phyloP scores from a whole-genome alignment of 2,797 vertebrate species.

The Rhabdomys pumilio region DNA sequence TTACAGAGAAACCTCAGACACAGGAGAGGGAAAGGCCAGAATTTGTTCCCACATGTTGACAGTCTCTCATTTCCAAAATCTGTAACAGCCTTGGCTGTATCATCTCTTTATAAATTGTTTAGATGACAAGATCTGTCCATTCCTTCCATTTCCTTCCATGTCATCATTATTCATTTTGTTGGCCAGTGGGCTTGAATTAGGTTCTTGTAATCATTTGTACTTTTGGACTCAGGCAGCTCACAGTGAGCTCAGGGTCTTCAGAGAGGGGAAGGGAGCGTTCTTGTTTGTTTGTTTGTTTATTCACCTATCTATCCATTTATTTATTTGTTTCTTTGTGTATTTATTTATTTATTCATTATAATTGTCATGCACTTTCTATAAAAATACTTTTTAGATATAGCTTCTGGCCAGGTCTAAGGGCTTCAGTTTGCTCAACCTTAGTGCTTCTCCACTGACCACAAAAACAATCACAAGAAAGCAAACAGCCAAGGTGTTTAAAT shows the following conservation, averaged over 20 bases:
- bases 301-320: no score
- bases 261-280: background rate
- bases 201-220: background rate
- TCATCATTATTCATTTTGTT: background rate
- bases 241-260: background rate
- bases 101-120: background rate
- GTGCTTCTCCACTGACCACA: background rate
- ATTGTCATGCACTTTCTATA: background rate
- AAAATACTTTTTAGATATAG: slow-evolving; percentile 22
- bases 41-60: background rate
- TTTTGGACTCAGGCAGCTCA: background rate
- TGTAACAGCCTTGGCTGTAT: background rate
- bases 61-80: slow-evolving; percentile 3
- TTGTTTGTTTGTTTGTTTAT: background rate
- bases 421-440: background rate
- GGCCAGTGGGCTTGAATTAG: background rate
- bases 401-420: background rate
- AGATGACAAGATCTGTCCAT: slow-evolving; percentile 11
- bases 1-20: slow-evolving; percentile 43
- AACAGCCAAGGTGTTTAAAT: background rate
- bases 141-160: slow-evolving; percentile 21
- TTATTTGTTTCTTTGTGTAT: background rate
- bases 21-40: background rate
- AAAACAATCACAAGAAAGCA: background rate
- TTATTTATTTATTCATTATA: background rate